Conservation (phyloP, 2,797 vertebrate genomes). For the Spinus olivaceus region DNA sequence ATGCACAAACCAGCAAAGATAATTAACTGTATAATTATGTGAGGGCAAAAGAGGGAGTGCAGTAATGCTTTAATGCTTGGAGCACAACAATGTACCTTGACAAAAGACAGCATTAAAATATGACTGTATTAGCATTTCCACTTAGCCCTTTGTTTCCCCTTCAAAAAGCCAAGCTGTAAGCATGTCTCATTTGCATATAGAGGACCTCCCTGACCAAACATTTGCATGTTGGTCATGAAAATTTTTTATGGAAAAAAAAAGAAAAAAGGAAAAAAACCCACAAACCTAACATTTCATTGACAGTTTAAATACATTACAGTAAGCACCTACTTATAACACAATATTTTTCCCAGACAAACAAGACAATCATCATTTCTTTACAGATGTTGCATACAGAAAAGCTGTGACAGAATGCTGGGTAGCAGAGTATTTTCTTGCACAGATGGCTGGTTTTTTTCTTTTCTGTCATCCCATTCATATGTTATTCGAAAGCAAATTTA, state of each 20-base stretch:
- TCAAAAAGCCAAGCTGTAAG: constrained; percentile 19
- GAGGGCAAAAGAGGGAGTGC: constrained; percentile 1
- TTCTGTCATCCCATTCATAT: not conserved
- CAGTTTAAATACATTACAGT: not conserved
- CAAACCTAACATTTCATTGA: not conserved
- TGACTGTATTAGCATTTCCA: constrained; percentile 14
- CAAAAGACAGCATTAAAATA: constrained; percentile 31
- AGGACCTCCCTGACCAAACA: not conserved
- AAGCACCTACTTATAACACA: not conserved
- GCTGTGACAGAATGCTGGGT: not conserved
- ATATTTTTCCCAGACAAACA: not conserved
- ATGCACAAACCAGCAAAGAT: constrained; percentile 8
- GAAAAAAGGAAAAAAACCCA: not conserved
- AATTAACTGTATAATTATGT: constrained; percentile 42
- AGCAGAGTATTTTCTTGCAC: not conserved
- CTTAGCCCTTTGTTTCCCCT: constrained; percentile 19
- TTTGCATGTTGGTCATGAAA: not conserved
- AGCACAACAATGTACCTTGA: constrained; percentile 22
- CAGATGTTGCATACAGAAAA: not conserved
- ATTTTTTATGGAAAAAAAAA: not conserved
- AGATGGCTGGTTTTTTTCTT: not conserved
- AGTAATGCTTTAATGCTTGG: constrained; percentile 10
- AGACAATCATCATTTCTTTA: not conserved
- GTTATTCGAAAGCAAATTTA: not conserved
- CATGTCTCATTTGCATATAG: not conserved